A percentile compares a stretch with the other conserved stretches of the same genome.
Evolutionary conservation across 1,140 invertebrate species (phyloP).

Genomic region (Orussus abietinus): DNA sequence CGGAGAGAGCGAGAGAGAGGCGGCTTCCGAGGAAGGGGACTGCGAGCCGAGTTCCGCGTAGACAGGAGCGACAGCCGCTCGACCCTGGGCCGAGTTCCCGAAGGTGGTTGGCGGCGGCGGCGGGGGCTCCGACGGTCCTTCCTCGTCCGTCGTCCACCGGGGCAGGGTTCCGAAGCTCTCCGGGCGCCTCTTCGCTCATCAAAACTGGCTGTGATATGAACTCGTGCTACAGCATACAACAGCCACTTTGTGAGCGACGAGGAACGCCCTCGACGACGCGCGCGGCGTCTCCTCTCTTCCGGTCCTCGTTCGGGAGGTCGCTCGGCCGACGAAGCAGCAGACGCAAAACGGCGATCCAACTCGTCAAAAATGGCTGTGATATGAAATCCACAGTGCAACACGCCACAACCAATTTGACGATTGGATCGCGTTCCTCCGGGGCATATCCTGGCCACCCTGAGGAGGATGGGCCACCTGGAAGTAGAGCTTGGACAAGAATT

Average conservation of each 20-base stretch:
- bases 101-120: no score
- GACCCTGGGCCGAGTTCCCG: no score
- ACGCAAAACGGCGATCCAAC: conserved; percentile 57
- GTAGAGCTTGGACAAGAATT: no score
- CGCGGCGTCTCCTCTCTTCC: conserved; percentile 4
- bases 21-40: neutral
- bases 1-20: neutral
- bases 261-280: no score
- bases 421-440: conserved; percentile 47
- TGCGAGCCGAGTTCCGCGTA: neutral
- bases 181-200: conserved; percentile 64
- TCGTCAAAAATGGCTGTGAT: conserved; percentile 89
- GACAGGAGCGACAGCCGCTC: conserved; percentile 35
- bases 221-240: conserved; percentile 54
- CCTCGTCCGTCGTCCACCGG: no score
- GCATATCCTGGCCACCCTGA: no score
- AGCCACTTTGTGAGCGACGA: conserved; percentile 64
- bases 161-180: no score
- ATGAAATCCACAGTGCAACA: conserved; percentile 65
- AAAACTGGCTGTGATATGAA: conserved; percentile 78
- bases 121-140: no score
- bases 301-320: conserved; percentile 7
- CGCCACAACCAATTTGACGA: conserved; percentile 82
- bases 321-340: neutral
- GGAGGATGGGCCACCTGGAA: no score